These are phyloP conservation scores for Rhabdornis inornatus DNA, from an alignment of 2,113 vertebrate genomes.

Conservation along the genomic window DNA sequence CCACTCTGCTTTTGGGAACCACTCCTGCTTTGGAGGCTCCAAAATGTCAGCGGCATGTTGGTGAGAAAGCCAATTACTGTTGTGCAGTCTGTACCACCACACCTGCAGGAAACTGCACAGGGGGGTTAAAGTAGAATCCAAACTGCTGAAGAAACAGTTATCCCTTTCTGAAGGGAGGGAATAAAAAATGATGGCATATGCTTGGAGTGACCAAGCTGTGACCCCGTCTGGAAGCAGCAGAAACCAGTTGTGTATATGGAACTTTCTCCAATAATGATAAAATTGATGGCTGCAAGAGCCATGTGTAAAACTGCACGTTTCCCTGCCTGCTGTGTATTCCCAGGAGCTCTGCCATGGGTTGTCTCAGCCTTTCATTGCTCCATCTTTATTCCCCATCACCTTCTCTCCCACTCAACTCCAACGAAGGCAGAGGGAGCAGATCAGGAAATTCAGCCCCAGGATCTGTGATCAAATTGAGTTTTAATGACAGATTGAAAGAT, in stretches of 20 bases:
- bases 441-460: neutral
- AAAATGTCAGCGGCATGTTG: accelerated
- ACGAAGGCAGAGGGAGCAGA: neutral
- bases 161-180: neutral
- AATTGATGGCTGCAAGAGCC: neutral
- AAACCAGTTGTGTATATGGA: neutral
- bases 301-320: neutral
- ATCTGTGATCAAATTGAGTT: neutral
- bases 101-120: neutral
- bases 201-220: neutral
- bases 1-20: accelerated
- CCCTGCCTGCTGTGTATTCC: neutral
- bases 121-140: neutral
- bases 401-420: neutral
- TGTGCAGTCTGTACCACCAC: neutral
- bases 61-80: neutral
- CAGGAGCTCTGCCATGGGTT: neutral
- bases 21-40: neutral
- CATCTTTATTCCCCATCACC: neutral
- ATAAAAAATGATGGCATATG: neutral
- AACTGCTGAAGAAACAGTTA: neutral
- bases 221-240: constrained; percentile 10
- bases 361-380: neutral
- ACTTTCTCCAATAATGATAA: neutral
- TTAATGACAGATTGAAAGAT: neutral